Evolutionary conservation across 2,113 vertebrate genomes (phyloP), one percentile per base, ranked within the genome.

Genomic region (Centrocercus urophasianus): DNA sequence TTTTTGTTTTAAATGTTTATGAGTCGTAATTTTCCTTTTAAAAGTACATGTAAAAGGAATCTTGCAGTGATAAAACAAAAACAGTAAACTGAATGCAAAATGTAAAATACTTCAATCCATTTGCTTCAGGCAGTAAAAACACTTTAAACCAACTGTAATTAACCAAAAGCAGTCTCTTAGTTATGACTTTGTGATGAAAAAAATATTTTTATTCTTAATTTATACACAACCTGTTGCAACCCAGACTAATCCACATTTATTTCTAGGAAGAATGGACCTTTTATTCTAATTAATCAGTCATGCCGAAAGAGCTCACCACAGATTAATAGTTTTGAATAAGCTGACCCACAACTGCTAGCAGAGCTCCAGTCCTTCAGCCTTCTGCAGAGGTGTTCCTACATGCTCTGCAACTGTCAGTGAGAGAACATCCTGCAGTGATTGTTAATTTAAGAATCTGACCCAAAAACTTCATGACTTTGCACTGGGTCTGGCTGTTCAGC

Each of bases 121-220:
- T 86, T 63, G 36, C 28, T 83, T 69, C 50, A 90, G 76, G 81
- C 57, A 91, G 61, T 42, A 77, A 88, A 75, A 50, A 22, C 30
- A 56, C 45, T 77, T 77, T 52, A 70, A 22, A 47, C 10, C 13
- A 28, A 0, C 1, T 54, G 13, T 16, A 89, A 86, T 25, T 34
- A 79, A 72, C 14, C 28, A 75, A 20, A 84, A 84, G 24, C 8
- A 86, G 27, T 21, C 86, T 82, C 42, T 74, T 47, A 38, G 10
- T 36, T 38, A 45, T 10, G 24, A n/a, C 7, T 85, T 88, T 24
- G 38, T 42, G 22, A 59, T 14, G 14, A 48, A 21, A 67, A 32
- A 45, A 0, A 1, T 24, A 19, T 13, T 86, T 85, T 88, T n/a
- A 73, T 9, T 45, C 11, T 75, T 57, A 22, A 1, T 83, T 89